phyloP scores from a whole-genome alignment of 2,113 vertebrate species.

The Tenrec ecaudatus region DNA sequence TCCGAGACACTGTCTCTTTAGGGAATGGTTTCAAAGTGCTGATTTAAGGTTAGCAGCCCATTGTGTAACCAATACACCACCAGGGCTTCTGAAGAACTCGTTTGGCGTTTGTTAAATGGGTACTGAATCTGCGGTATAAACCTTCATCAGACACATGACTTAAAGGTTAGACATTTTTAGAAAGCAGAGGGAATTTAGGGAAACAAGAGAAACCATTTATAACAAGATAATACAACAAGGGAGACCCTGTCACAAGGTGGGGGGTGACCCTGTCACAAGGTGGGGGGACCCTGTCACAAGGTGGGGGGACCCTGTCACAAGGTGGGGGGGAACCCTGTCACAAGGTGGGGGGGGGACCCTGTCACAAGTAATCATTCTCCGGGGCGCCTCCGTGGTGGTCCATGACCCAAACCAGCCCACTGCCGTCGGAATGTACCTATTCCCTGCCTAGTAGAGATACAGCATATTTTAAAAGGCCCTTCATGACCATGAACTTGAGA shows the following conservation, averaged over 20 bases:
- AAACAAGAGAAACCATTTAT: background rate
- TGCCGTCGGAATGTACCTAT: background rate
- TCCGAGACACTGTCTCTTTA: too few species aligned
- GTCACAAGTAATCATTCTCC: background rate
- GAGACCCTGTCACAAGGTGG: too few species aligned
- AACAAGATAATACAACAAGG: conserved; percentile 15
- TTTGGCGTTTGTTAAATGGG: background rate
- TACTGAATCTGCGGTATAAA: background rate
- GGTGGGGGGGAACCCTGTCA: too few species aligned
- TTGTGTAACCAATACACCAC: too few species aligned
- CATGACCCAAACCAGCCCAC: too few species aligned
- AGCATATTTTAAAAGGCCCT: conserved; percentile 10
- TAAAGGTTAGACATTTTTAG: background rate
- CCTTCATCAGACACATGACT: background rate
- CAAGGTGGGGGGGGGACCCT: too few species aligned
- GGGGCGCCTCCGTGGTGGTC: fast-evolving
- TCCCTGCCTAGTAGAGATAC: background rate
- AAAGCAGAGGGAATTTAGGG: background rate
- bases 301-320: too few species aligned
- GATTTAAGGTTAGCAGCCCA: too few species aligned
- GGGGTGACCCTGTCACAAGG: too few species aligned
- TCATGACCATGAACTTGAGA: background rate
- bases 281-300: too few species aligned
- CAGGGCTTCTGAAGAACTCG: too few species aligned
- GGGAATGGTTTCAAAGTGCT: too few species aligned